These are phyloP conservation scores for Geopemphigus sp. DNA, from an alignment of 1,140 invertebrate genomes.

Conservation along the genomic window DNA sequence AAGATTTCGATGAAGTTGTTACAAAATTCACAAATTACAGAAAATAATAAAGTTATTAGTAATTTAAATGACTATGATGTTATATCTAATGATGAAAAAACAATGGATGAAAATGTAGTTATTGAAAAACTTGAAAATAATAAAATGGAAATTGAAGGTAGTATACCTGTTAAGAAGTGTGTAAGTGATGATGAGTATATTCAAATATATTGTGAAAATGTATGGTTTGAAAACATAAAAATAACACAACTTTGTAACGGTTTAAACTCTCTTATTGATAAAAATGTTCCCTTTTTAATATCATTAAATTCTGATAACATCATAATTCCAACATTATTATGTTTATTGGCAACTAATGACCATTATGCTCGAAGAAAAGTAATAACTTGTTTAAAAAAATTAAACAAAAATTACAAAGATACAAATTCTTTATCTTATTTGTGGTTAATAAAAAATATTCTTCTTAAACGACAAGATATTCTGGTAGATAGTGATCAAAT, in stretches of 20 bases:
- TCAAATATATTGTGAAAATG: constrained; percentile 30
- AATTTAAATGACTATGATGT: neutral
- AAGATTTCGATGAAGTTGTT: neutral
- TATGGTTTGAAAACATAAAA: constrained; percentile 35
- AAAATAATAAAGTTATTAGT: neutral
- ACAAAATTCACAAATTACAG: neutral
- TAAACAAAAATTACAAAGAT: constrained; percentile 34
- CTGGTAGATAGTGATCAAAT: constrained; percentile 33
- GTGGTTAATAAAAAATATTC: constrained; percentile 32
- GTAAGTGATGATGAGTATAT: constrained; percentile 20
- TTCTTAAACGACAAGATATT: constrained; percentile 32
- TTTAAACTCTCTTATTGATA: neutral
- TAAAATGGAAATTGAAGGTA: constrained; percentile 12
- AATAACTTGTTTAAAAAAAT: constrained; percentile 7
- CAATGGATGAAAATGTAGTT: constrained; percentile 14
- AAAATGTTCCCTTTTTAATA: constrained; percentile 20
- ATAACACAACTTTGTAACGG: constrained; percentile 11
- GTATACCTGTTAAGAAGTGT: constrained; percentile 17
- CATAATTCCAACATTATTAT: constrained; percentile 29
- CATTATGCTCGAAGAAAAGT: constrained; percentile 6
- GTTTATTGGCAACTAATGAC: constrained; percentile 16
- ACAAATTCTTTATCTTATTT: neutral
- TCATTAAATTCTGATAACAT: neutral
- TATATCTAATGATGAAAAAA: neutral
- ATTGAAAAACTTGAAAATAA: constrained; percentile 11